A percentile compares a stretch with the other conserved stretches of the same genome.
phyloP scores from a whole-genome alignment of 2,888 invertebrate species.

The Drosophila demipolita region DNA sequence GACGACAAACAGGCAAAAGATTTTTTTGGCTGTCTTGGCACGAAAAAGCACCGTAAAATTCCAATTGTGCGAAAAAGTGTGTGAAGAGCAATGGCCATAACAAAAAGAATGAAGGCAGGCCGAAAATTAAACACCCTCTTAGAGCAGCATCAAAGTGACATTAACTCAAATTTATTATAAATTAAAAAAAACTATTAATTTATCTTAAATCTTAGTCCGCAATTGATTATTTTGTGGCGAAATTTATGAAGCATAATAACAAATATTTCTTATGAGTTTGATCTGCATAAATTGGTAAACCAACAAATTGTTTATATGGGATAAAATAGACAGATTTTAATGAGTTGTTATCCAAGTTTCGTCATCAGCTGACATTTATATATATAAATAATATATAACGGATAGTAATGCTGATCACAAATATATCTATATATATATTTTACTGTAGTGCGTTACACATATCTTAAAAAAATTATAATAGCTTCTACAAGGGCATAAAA shows the following conservation, averaged over 20 bases:
- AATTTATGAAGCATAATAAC: background rate
- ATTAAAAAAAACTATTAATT: background rate
- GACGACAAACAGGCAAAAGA: slow-evolving; percentile 29
- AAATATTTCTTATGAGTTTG: background rate
- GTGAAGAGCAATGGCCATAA: slow-evolving; percentile 28
- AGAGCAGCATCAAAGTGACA: background rate
- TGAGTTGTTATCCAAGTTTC: background rate
- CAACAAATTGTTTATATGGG: background rate
- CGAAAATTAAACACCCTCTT: background rate
- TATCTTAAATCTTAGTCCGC: background rate
- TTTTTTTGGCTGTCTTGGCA: slow-evolving; percentile 24
- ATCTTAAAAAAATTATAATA: background rate
- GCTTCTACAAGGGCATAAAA: slow-evolving; percentile 3
- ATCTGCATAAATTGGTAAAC: background rate
- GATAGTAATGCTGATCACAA: background rate
- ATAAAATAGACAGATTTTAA: background rate
- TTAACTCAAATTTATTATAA: background rate
- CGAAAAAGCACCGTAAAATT: slow-evolving; percentile 83
- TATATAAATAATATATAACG: no score
- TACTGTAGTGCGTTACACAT: background rate
- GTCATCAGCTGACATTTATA: no score
- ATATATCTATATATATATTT: background rate
- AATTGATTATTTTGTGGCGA: background rate
- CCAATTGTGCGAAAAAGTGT: slow-evolving; percentile 44
- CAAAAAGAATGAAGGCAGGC: background rate